Base-by-base conservation (phyloP, 2,797 vertebrate species). In the Sternarchorhynchus goeldii region DNA sequence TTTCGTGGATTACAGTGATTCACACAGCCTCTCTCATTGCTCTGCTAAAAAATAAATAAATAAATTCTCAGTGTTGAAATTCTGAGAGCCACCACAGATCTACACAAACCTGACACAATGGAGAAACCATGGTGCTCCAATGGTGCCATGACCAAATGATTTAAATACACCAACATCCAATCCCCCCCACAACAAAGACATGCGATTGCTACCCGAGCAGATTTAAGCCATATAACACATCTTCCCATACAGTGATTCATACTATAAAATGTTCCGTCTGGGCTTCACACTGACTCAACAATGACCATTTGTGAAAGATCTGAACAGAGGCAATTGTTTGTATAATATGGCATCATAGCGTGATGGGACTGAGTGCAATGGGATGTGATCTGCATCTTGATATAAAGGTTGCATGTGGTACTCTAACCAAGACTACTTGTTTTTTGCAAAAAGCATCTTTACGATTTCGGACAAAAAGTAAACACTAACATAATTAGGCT, bases 291-390 rank as follows among this genome's bases (percentile, higher is more conserved):
- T 41, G 2, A 64, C 36, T 71, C 45, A 71, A n/a, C 34, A 57
- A 69, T 69, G 67, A 32, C 67, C 50, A n/a, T 69, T 69, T 69
- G 67, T 69, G 12, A 53, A 18, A 55, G 25, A 55, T 55, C 25
- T 55, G 17, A 55, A 69, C 50, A 31, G 67, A 69, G 50, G 67
- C 25, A 32, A 17, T 64, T 75, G 58, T 74, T 75, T 53, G 50
- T 53, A n/a, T 17, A n/a, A 31, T 50, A 60, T 25, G 17, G 21
- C 17, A 18, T 55, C 41, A 32, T 41, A 6, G 41, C 6, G 18
- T 32, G 21, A 64, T 8, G 31, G 59, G 71, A 60, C 41, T 12
- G 17, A 45, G 20, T 17, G 16, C 1, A 12, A 50, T 17, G 20
- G 60, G 58, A 58, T 53, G 62, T 25, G 36, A 41, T 64, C 6